phyloP scores from a whole-genome alignment of 2,797 vertebrate species.

The Gambelia wislizenii region DNA sequence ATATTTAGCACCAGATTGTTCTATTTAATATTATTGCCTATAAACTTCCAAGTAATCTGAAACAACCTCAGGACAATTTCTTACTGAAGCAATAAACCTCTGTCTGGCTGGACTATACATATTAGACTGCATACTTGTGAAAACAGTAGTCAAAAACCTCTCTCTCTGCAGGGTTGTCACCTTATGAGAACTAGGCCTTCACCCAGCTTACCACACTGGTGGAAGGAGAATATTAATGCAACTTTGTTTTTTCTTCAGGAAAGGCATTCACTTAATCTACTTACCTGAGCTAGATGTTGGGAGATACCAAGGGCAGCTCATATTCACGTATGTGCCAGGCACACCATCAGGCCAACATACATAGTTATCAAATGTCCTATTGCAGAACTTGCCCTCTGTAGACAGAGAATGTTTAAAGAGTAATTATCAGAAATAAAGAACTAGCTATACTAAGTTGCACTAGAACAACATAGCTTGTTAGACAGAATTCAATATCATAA shows the following conservation, averaged over 20 bases:
- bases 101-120: not conserved
- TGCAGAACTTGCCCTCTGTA: constrained; percentile 80
- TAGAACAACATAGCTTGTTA: not conserved
- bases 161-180: not conserved
- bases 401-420: constrained; percentile 20
- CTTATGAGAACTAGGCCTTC: not conserved
- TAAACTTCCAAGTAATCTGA: not conserved
- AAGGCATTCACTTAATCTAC: constrained; percentile 10
- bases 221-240: not conserved
- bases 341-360: constrained; percentile 84
- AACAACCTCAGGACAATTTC: not conserved
- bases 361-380: constrained; percentile 82
- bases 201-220: not conserved
- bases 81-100: not conserved
- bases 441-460: not conserved
- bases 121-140: not conserved
- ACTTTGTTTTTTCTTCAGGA: not conserved
- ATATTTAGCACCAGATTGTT: not conserved
- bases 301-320: constrained; percentile 86
- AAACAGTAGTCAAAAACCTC: not conserved
- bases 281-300: constrained; percentile 82
- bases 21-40: not conserved
- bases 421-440: constrained; percentile 11
- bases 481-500: not conserved
- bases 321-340: constrained; percentile 82